Evolutionary conservation across 2,797 vertebrate species (phyloP).

Genomic region (Rhabdophis nuchalis): DNA sequence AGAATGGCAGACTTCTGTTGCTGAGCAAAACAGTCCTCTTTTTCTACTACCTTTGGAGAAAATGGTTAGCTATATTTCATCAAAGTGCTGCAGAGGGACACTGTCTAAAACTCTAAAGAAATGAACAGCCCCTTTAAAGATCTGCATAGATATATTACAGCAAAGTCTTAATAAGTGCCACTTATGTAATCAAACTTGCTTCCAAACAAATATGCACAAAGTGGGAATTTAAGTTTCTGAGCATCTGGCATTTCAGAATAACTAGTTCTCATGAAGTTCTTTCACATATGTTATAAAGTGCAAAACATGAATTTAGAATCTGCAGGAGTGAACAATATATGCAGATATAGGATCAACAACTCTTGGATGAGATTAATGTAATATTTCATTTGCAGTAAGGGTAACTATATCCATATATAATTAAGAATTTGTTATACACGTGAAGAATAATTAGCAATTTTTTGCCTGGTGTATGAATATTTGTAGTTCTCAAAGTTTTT

Average conservation of each 20-base stretch:
- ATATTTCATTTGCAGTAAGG: background rate
- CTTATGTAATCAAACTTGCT: background rate
- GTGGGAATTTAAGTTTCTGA: background rate
- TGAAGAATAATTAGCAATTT: conserved; percentile 28
- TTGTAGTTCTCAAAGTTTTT: conserved; percentile 26
- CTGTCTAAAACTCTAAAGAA: background rate
- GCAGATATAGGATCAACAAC: background rate
- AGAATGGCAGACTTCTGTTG: no score
- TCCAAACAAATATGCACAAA: background rate
- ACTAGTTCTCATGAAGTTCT: background rate
- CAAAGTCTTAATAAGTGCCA: background rate
- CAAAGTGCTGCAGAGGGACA: background rate
- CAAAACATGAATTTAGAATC: background rate
- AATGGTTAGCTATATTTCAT: background rate
- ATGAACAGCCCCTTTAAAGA: background rate
- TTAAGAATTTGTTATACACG: conserved; percentile 28
- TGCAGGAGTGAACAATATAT: background rate
- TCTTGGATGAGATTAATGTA: conserved; percentile 27
- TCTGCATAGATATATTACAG: background rate
- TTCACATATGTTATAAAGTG: background rate
- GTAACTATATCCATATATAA: conserved; percentile 32
- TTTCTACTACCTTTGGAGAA: background rate
- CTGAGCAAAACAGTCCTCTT: background rate
- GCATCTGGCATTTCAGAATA: conserved; percentile 15
- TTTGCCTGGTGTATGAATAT: background rate